Percentiles rank a stretch among this genome's conserved stretches.
Evolutionary conservation across 2,113 vertebrate genomes (phyloP).

Genomic region (Phyllostomus discolor): DNA sequence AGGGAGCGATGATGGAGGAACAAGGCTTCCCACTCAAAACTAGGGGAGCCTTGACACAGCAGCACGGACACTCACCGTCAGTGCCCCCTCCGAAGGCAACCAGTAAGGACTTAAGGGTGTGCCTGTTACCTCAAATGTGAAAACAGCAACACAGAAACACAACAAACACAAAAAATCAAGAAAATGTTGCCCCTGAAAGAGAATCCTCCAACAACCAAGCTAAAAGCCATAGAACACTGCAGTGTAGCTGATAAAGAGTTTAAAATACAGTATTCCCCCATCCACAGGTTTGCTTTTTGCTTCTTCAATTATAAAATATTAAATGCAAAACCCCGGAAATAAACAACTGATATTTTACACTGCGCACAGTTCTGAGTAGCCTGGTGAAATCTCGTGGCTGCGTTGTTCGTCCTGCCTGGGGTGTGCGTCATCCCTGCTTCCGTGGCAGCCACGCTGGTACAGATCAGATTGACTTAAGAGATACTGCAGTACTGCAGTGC

Average conservation of each 20-base stretch:
- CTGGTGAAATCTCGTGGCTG: background rate
- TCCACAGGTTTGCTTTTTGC: background rate
- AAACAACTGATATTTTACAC: background rate
- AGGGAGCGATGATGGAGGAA: background rate
- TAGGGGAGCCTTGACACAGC: background rate
- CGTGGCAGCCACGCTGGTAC: background rate
- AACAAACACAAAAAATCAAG: background rate
- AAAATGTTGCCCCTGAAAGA: background rate
- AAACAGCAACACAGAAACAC: background rate
- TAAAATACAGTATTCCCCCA: background rate
- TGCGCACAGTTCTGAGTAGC: background rate
- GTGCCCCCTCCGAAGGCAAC: background rate
- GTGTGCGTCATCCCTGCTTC: background rate
- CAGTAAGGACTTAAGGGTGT: background rate
- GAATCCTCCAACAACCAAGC: background rate
- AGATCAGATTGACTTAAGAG: background rate
- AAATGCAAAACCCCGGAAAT: background rate
- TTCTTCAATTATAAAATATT: background rate
- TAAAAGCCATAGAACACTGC: background rate
- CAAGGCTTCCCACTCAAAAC: background rate
- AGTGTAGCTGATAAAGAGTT: background rate
- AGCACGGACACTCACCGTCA: background rate
- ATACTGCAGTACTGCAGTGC: too few relatives aligned
- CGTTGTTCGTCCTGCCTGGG: background rate
- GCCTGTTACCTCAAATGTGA: background rate